Conservation (phyloP, 2,113 vertebrate species). For the Chloropsis hardwickii region DNA sequence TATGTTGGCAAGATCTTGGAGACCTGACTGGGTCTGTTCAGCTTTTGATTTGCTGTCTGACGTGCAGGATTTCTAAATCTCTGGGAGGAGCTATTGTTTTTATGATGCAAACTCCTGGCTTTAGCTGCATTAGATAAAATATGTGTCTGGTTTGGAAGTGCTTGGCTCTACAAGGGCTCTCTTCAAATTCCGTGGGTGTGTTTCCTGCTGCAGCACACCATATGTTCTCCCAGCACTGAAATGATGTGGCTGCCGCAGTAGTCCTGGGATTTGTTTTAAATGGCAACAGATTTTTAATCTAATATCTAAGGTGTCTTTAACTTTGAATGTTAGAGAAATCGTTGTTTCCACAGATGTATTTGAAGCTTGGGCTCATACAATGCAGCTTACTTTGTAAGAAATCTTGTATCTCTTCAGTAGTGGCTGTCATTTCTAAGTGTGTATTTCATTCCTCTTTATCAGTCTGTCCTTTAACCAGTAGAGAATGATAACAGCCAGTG, state of each 20-base stretch:
- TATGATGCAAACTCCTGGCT: constrained; percentile 8
- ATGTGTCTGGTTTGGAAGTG: neutral
- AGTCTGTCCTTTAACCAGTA: neutral
- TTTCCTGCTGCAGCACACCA: constrained; percentile 13
- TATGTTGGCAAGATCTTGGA: neutral
- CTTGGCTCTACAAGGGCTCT: neutral
- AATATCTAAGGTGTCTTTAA: neutral
- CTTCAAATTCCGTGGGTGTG: neutral
- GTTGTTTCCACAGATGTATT: neutral
- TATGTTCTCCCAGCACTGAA: neutral
- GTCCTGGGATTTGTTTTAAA: neutral
- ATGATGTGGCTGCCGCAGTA: neutral
- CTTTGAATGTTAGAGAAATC: neutral
- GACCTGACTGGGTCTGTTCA: neutral
- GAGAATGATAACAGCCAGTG: neutral
- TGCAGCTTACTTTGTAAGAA: neutral
- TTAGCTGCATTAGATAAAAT: neutral
- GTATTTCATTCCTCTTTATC: neutral
- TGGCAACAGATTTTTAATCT: neutral
- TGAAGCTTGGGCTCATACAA: neutral
- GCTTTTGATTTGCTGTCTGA: neutral
- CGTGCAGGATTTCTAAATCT: constrained; percentile 18
- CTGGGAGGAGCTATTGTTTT: constrained; percentile 14
- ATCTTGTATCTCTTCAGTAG: neutral
- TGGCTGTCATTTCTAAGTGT: neutral